Evolutionary conservation across 2,113 vertebrate genomes (phyloP), one percentile per base, ranked within the genome.

Genomic region (Arothron firmamentum): DNA sequence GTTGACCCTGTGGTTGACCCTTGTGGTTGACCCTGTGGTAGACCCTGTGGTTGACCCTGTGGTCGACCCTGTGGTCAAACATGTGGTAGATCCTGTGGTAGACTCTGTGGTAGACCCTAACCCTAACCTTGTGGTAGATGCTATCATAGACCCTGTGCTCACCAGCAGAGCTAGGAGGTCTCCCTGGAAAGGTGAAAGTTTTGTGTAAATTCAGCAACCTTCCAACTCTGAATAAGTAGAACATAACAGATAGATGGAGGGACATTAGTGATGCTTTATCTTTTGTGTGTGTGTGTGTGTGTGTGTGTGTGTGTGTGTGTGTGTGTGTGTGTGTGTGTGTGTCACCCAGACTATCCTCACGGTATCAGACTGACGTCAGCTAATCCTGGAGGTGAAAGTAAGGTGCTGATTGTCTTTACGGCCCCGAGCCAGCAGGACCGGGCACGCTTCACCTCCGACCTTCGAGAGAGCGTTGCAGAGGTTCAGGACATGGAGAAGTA

Each of bases 401-500:
- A 95, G 83, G 92, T 94, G 3, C 90, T 97, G 56, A 95, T 96
- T 43, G 90, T 95, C 57, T 95, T 97, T 85, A 94, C 92, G 0
- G 94, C 95, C 0, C 95, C 95, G 0, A 95, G 94, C 75, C 92
- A 94, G 72, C 95, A 95, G 83, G 94, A 97, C 87, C 89, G 94
- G 11, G 87, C 91, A 0, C 93, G 94, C 42, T 96, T 97, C 71
- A 93, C 94, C 64, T 94, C 90, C 0, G 95, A 97, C 88, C 90
- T 97, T 47, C 87, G 94, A 1, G 95, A 96, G 76, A 95, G 94
- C 69, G 91, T 96, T 16, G 93, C 95, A 0, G 95, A 96, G 82
- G 94, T 96, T 53, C 93, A 94, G 85, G 95, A 96, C 80, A 96
- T 96, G 94, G 95, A 96, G 88, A 97, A 96, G 76, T 95, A 96